Evolutionary conservation across 1,140 invertebrate species (phyloP).

Genomic region (Lordiphosa clarofinis): DNA sequence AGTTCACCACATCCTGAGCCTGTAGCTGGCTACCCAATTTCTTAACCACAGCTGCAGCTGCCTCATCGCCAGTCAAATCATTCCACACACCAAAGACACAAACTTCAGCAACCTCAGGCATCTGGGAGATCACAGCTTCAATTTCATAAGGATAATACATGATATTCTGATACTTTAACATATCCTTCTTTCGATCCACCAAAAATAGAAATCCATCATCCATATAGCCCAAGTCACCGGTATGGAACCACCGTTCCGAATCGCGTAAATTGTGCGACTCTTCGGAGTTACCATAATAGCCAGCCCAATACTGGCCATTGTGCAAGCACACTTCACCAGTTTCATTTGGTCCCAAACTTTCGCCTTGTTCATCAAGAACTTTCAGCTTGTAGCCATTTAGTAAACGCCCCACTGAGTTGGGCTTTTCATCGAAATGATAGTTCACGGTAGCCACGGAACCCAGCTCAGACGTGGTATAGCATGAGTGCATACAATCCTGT

Average conservation of each 20-base stretch:
- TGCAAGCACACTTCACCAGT: conserved; percentile 84
- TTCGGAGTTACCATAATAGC: conserved; percentile 35
- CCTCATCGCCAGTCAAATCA: not conserved
- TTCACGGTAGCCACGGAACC: conserved; percentile 1
- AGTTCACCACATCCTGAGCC: conserved; percentile 34
- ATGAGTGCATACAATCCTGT: not conserved
- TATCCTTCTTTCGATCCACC: conserved; percentile 84
- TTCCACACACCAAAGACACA: conserved; percentile 45
- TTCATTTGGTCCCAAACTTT: conserved; percentile 81
- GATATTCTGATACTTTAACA: conserved; percentile 70
- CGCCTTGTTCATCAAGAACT: conserved; percentile 80
- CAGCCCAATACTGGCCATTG: conserved; percentile 16
- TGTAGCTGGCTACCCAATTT: conserved; percentile 2
- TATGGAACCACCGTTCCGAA: conserved; percentile 82
- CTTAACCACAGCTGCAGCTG: no score
- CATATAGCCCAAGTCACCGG: conserved; percentile 83
- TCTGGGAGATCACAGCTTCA: conserved; percentile 26
- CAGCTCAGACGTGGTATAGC: conserved; percentile 4
- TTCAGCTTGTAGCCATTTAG: conserved; percentile 50
- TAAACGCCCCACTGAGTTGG: conserved; percentile 25
- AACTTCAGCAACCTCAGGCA: conserved; percentile 27
- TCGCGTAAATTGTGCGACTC: conserved; percentile 23
- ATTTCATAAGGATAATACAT: conserved; percentile 50
- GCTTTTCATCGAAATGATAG: conserved; percentile 16
- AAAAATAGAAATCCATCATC: conserved; percentile 81